Percentiles rank a stretch among this genome's conserved stretches.
These are phyloP conservation scores for Palloptera scutellata DNA, from an alignment of 2,888 invertebrate genomes.

Conservation along the genomic window DNA sequence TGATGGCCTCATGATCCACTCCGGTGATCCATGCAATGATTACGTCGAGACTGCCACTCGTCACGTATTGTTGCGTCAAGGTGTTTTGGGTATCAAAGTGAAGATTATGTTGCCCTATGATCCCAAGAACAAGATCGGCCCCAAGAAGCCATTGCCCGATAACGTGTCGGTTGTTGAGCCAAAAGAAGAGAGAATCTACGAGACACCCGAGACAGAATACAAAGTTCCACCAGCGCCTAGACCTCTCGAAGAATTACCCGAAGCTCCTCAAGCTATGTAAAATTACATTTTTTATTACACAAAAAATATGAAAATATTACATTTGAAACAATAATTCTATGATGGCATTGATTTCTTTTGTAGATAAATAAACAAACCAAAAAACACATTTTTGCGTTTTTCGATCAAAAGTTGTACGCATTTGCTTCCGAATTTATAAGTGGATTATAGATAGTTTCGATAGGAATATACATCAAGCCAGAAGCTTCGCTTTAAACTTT, in stretches of 20 bases:
- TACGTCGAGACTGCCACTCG: constrained; percentile 98
- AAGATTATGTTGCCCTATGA: constrained; percentile 99
- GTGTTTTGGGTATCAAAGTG: constrained; percentile 81
- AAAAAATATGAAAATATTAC: background rate
- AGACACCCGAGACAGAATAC: constrained; percentile 64
- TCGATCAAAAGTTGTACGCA: no score
- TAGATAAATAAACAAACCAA: background rate
- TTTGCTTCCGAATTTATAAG: no score
- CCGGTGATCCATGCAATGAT: constrained; percentile 97
- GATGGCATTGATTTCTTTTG: background rate
- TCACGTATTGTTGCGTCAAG: constrained; percentile 96
- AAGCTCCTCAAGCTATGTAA: constrained; percentile 57
- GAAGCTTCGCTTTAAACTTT: no score
- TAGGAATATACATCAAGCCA: no score
- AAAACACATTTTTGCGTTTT: background rate
- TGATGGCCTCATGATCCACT: constrained; percentile 99
- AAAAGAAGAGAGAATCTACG: constrained; percentile 84
- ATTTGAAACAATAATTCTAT: background rate
- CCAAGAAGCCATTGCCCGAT: constrained; percentile 97
- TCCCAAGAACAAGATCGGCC: constrained; percentile 95
- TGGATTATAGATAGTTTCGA: no score
- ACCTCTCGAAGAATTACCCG: constrained; percentile 55
- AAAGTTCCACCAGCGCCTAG: constrained; percentile 61
- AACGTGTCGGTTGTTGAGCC: constrained; percentile 97
- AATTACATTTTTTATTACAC: constrained; percentile 46